Evolutionary conservation across 2,113 vertebrate species (phyloP).

Genomic region (Microcebus jonahi): DNA sequence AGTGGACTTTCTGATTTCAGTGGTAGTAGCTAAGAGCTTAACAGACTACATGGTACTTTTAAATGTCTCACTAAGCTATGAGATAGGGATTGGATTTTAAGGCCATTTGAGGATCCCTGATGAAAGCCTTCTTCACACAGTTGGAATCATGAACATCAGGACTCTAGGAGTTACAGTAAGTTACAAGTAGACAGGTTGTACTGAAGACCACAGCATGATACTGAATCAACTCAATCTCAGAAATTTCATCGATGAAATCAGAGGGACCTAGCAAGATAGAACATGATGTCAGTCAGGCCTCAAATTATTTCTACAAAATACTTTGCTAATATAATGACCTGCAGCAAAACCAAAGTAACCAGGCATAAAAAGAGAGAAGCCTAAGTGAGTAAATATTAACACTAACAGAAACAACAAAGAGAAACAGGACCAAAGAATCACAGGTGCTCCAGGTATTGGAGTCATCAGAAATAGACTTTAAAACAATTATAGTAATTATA

Average conservation of each 20-base stretch:
- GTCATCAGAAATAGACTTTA: background rate
- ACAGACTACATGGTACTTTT: background rate
- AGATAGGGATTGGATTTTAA: conserved; percentile 3
- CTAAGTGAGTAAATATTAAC: background rate
- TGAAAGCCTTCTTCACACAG: background rate
- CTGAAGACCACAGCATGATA: background rate
- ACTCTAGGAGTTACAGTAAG: background rate
- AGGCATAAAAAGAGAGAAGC: background rate
- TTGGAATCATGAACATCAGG: background rate
- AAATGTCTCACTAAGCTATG: background rate
- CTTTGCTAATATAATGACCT: background rate
- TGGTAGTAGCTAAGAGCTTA: background rate
- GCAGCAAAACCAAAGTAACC: background rate
- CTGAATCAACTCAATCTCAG: background rate
- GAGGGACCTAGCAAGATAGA: background rate
- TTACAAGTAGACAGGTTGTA: background rate
- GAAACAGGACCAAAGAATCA: background rate
- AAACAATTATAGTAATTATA: background rate
- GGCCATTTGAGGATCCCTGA: background rate
- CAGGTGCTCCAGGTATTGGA: background rate
- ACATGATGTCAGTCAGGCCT: background rate
- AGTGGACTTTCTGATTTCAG: background rate
- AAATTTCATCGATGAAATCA: background rate
- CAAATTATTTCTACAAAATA: background rate
- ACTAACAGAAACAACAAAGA: background rate